Percentiles rank a stretch among this genome's conserved stretches.
Evolutionary conservation across 2,888 invertebrate genomes (phyloP).

Genomic region (Pristionchus mayeri): DNA sequence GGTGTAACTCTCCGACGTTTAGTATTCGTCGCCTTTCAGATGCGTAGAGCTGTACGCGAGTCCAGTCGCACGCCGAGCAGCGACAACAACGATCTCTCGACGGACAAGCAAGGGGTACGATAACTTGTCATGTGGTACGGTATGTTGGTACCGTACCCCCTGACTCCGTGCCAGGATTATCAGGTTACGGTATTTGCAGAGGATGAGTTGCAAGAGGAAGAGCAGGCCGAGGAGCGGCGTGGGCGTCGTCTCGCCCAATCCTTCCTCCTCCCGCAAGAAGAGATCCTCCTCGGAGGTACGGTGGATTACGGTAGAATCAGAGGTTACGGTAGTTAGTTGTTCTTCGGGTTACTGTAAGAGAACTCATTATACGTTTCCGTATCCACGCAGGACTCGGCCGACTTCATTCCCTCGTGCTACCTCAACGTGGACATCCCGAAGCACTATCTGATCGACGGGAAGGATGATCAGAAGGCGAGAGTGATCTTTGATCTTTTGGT

Average conservation of each 20-base stretch:
- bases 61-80: neutral
- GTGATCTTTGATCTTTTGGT: neutral
- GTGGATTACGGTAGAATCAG: no score
- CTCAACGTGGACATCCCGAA: slow-evolving; percentile 42
- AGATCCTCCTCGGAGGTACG: slow-evolving; percentile 12
- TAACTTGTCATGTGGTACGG: neutral
- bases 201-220: neutral
- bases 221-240: neutral
- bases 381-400: slow-evolving; percentile 26
- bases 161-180: no score
- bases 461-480: slow-evolving; percentile 10
- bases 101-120: neutral
- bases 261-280: neutral
- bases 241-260: neutral
- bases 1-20: no score
- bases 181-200: neutral
- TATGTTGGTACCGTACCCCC: neutral
- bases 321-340: neutral
- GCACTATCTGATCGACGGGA: slow-evolving; percentile 20
- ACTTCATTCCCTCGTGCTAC: slow-evolving; percentile 47
- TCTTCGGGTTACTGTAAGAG: neutral
- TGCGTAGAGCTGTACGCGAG: neutral
- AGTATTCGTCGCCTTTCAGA: no score
- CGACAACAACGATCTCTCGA: neutral
- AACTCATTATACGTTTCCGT: neutral